phyloP scores from a whole-genome alignment of 2,797 vertebrate genomes.

The Acridotheres tristis region DNA sequence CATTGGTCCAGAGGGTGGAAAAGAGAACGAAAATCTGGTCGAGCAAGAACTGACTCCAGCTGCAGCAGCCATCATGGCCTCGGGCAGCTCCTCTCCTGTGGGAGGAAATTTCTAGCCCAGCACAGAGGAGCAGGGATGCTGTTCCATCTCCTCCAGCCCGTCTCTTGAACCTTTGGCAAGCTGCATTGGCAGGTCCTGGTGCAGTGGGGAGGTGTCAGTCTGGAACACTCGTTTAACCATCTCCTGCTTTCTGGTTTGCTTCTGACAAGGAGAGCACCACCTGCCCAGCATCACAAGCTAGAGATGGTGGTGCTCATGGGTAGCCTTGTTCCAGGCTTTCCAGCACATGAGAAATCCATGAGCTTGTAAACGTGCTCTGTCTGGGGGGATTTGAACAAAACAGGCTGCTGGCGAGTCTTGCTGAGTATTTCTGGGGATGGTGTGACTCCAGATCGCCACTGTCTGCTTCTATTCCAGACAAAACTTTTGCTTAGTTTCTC shows the following conservation, averaged over 20 bases:
- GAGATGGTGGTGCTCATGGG: neutral
- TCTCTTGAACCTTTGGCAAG: neutral
- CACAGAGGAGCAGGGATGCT: neutral
- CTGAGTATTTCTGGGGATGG: neutral
- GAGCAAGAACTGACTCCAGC: conserved; percentile 7
- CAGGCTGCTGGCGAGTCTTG: accelerated
- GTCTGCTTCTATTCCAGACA: neutral
- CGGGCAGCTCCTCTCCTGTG: neutral
- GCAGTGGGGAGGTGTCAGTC: neutral
- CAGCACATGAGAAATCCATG: accelerated
- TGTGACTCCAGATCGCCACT: neutral
- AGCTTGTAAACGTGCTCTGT: neutral
- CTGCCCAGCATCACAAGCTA: accelerated
- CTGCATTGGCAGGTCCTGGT: neutral
- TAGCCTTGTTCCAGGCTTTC: neutral
- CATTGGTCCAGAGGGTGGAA: neutral
- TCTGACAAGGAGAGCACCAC: neutral
- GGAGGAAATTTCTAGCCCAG: conserved; percentile 3
- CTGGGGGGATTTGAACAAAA: neutral
- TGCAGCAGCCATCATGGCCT: neutral
- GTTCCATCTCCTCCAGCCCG: neutral
- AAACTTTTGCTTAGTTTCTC: neutral
- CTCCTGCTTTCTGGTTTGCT: neutral
- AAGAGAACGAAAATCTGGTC: conserved; percentile 28
- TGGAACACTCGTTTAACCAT: neutral